phyloP scores from a whole-genome alignment of 2,888 invertebrate species.

The Athalia circularis region DNA sequence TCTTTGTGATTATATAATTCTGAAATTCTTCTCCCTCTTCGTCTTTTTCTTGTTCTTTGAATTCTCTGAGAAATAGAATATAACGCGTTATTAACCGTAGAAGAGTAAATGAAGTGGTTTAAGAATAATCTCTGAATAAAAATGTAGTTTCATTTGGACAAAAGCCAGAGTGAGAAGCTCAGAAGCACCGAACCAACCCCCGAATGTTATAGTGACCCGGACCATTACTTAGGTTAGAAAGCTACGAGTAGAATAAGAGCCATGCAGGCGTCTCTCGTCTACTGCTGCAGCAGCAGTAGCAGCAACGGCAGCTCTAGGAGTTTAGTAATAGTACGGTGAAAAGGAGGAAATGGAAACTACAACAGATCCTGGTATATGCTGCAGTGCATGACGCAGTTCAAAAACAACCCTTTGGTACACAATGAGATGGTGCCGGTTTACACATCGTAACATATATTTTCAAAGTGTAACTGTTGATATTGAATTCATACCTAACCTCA shows the following conservation, averaged over 20 bases:
- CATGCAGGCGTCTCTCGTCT: too few relatives aligned
- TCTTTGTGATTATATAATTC: too few relatives aligned
- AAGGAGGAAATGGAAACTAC: too few relatives aligned
- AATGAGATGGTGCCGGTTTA: slow-evolving; percentile 27
- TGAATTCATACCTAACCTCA: too few relatives aligned
- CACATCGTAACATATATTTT: not conserved
- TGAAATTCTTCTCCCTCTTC: too few relatives aligned
- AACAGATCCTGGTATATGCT: too few relatives aligned
- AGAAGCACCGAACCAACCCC: not conserved
- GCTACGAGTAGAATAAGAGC: not conserved
- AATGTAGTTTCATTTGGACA: slow-evolving; percentile 42
- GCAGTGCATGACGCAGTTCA: slow-evolving; percentile 3
- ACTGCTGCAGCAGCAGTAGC: too few relatives aligned
- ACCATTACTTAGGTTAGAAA: slow-evolving; percentile 34
- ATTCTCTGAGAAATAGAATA: slow-evolving; percentile 12
- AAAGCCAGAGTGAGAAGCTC: slow-evolving; percentile 28
- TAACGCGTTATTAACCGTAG: slow-evolving; percentile 28
- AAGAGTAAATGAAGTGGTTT: slow-evolving; percentile 35
- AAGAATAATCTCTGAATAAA: slow-evolving; percentile 37
- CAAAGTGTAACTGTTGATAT: too few relatives aligned
- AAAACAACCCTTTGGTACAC: slow-evolving; percentile 20
- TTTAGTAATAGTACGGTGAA: too few relatives aligned
- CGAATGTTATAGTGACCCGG: slow-evolving; percentile 14
- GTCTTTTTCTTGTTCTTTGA: not conserved
- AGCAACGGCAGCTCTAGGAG: too few relatives aligned